Evolutionary conservation across 2,888 invertebrate species (phyloP).

Genomic region (Agriopis marginaria): DNA sequence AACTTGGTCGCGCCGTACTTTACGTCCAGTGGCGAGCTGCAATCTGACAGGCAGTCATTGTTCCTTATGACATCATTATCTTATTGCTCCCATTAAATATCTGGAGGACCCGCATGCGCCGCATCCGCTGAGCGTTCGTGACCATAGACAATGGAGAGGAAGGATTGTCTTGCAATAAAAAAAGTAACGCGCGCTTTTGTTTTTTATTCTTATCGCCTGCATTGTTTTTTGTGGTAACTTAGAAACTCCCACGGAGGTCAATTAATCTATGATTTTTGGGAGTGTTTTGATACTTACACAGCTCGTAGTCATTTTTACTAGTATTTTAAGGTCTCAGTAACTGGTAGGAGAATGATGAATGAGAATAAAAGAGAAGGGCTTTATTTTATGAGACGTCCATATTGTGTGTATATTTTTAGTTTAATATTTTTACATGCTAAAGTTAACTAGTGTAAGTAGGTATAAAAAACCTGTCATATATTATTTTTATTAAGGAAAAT

Average conservation of each 20-base stretch:
- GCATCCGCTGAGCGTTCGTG: slow-evolving; percentile 74
- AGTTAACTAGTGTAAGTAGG: no score
- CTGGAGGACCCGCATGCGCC: slow-evolving; percentile 74
- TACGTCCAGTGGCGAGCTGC: slow-evolving; percentile 49
- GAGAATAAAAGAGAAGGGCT: no score
- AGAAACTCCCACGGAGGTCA: slow-evolving; percentile 44
- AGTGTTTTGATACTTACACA: not conserved
- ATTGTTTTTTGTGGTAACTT: slow-evolving; percentile 51
- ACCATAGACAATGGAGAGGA: slow-evolving; percentile 76
- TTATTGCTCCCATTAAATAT: slow-evolving; percentile 75
- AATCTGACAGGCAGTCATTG: slow-evolving; percentile 68
- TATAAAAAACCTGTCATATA: no score
- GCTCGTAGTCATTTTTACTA: not conserved
- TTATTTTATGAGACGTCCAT: no score
- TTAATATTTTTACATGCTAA: no score
- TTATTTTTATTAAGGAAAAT: no score
- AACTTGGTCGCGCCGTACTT: slow-evolving; percentile 30
- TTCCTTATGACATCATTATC: slow-evolving; percentile 71
- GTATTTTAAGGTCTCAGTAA: not conserved
- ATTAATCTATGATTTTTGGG: slow-evolving; percentile 19
- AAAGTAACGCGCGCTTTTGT: slow-evolving; percentile 62
- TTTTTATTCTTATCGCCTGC: slow-evolving; percentile 39
- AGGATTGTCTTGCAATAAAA: slow-evolving; percentile 54
- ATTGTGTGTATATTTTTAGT: no score
- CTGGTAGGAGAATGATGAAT: slow-evolving; percentile 2